phyloP scores from a whole-genome alignment of 2,797 vertebrate species.

The Sciaenops ocellatus region DNA sequence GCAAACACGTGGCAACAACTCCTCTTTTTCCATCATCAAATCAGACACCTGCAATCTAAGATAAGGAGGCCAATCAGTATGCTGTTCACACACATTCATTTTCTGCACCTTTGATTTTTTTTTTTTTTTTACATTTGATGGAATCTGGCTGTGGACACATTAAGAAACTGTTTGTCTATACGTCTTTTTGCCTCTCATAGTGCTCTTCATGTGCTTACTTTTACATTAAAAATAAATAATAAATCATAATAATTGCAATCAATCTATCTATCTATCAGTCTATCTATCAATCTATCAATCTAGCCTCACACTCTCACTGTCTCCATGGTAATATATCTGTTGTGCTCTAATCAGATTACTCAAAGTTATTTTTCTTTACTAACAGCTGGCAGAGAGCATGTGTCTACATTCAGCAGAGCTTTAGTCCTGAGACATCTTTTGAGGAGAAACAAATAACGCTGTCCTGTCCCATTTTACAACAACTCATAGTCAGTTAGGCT shows the following conservation, averaged over 20 bases:
- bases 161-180: slow-evolving; percentile 16
- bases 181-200: not conserved
- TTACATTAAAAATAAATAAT: not conserved
- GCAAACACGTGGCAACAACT: slow-evolving; percentile 57
- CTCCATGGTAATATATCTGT: slow-evolving; percentile 58
- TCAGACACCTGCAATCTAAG: slow-evolving; percentile 81
- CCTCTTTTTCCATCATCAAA: slow-evolving; percentile 61
- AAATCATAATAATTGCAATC: too few relatives aligned
- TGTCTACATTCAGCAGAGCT: slow-evolving; percentile 15
- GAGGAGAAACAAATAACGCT: slow-evolving; percentile 6
- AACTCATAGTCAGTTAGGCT: not conserved
- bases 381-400: not conserved
- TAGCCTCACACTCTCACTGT: slow-evolving; percentile 7
- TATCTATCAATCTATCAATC: too few relatives aligned
- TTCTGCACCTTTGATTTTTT: slow-evolving; percentile 50
- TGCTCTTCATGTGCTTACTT: not conserved
- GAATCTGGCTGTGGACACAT: slow-evolving; percentile 23
- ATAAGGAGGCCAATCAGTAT: slow-evolving; percentile 79
- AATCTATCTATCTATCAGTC: too few relatives aligned
- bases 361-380: slow-evolving; percentile 30
- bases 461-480: not conserved
- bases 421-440: slow-evolving; percentile 11
- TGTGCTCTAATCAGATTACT: slow-evolving; percentile 39
- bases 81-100: slow-evolving; percentile 44
- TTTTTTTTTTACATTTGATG: too few relatives aligned